Evolutionary conservation across 1,140 invertebrate genomes (phyloP).

Genomic region (Anastatus disparis): DNA sequence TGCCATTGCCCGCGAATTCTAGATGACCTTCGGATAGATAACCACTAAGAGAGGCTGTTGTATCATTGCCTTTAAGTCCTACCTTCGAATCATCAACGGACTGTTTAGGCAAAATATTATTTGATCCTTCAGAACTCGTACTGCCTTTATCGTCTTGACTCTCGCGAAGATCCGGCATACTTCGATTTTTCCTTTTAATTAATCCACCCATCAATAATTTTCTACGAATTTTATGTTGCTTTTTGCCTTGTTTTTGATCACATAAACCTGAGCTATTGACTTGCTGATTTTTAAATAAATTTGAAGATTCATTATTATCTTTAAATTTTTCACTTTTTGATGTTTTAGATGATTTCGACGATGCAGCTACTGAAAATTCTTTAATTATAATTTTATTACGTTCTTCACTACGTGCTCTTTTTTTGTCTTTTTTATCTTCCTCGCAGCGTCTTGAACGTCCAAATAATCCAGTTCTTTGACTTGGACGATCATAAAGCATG

Average conservation of each 20-base stretch:
- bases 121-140: conserved; percentile 57
- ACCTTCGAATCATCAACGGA: conserved; percentile 81
- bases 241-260: conserved; percentile 82
- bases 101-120: conserved; percentile 65
- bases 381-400: conserved; percentile 76
- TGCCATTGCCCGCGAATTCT: conserved; percentile 73
- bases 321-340: conserved; percentile 69
- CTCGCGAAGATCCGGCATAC: conserved; percentile 90
- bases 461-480: conserved; percentile 75
- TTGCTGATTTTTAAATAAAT: conserved; percentile 36
- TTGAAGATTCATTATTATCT: conserved; percentile 67
- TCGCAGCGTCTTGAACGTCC: conserved; percentile 75
- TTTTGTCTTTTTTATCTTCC: conserved; percentile 79
- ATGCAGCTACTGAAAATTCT: conserved; percentile 74
- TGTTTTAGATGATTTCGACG: conserved; percentile 68
- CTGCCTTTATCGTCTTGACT: conserved; percentile 68
- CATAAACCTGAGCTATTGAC: conserved; percentile 9
- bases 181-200: conserved; percentile 87
- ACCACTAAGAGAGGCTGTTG: conserved; percentile 74
- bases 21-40: conserved; percentile 89
- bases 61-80: conserved; percentile 72
- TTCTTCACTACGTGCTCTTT: conserved; percentile 84
- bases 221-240: conserved; percentile 89
- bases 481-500: conserved; percentile 72
- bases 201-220: conserved; percentile 90